Conservation (phyloP, 2,113 vertebrate species). For the Rhipidura dahli region DNA sequence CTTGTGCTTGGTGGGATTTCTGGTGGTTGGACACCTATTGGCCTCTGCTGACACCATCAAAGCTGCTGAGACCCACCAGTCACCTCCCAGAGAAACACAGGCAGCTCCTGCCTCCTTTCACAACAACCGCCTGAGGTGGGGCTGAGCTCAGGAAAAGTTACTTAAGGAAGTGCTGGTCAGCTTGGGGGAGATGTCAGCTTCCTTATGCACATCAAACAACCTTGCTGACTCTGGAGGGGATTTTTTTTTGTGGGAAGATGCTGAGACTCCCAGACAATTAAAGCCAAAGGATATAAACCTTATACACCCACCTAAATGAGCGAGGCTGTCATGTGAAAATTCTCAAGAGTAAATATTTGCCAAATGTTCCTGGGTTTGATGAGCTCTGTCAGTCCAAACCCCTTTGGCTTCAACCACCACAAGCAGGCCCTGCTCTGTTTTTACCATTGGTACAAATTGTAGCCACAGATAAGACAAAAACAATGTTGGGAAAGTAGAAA, state of each 20-base stretch:
- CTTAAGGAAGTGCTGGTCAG: neutral
- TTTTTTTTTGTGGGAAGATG: neutral
- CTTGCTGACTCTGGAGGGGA: neutral
- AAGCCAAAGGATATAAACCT: neutral
- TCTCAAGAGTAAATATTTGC: neutral
- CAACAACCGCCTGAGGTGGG: neutral
- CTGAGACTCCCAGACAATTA: neutral
- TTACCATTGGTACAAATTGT: neutral
- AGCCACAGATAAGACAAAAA: neutral
- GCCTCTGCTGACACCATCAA: constrained; percentile 37
- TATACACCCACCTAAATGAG: neutral
- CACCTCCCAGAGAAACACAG: neutral
- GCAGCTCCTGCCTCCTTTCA: neutral
- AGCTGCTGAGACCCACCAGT: neutral
- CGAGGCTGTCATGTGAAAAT: neutral
- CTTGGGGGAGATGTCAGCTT: neutral
- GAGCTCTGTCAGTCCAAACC: neutral
- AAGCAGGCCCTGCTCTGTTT: neutral
- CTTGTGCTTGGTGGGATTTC: neutral
- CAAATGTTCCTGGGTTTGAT: neutral
- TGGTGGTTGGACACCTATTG: neutral
- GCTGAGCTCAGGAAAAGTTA: neutral
- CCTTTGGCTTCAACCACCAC: neutral
- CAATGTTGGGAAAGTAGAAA: neutral
- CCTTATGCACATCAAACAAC: neutral